phyloP scores from a whole-genome alignment of 2,888 invertebrate species.

The Tenodera sinensis region DNA sequence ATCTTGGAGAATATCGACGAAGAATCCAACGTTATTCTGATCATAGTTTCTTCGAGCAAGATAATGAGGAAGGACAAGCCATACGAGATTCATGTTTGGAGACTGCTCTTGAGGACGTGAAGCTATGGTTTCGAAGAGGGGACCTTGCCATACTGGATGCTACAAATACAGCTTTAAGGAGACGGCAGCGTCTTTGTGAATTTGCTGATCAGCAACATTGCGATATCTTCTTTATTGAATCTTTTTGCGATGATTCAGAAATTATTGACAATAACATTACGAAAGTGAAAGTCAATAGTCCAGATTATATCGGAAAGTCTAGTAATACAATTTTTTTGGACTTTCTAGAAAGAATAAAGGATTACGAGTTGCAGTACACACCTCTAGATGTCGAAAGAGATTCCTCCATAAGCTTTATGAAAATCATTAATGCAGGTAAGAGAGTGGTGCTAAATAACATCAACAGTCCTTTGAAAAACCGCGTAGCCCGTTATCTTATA shows the following conservation, averaged over 20 bases:
- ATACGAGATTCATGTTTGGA: not conserved
- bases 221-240: slow-evolving; percentile 96
- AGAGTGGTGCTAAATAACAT: slow-evolving; percentile 91
- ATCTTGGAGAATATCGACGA: slow-evolving; percentile 95
- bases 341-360: slow-evolving; percentile 89
- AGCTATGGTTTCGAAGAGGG: slow-evolving; percentile 82
- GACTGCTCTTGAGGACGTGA: not conserved
- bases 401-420: slow-evolving; percentile 86
- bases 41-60: not conserved
- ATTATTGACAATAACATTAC: slow-evolving; percentile 96
- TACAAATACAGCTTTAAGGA: slow-evolving; percentile 91
- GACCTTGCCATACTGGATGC: slow-evolving; percentile 99
- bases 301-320: slow-evolving; percentile 93
- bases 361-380: slow-evolving; percentile 91
- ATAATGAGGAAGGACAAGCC: not conserved
- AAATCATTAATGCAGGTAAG: slow-evolving; percentile 71
- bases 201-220: slow-evolving; percentile 87
- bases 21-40: slow-evolving; percentile 51
- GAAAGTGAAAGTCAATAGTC: slow-evolving; percentile 97
- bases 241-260: slow-evolving; percentile 91
- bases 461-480: slow-evolving; percentile 93
- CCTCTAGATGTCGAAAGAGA: slow-evolving; percentile 84
- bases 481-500: slow-evolving; percentile 99
- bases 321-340: slow-evolving; percentile 84
- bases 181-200: slow-evolving; percentile 82